Conservation (phyloP, 2,113 vertebrate species). For the Cephalopholis sonnerati region DNA sequence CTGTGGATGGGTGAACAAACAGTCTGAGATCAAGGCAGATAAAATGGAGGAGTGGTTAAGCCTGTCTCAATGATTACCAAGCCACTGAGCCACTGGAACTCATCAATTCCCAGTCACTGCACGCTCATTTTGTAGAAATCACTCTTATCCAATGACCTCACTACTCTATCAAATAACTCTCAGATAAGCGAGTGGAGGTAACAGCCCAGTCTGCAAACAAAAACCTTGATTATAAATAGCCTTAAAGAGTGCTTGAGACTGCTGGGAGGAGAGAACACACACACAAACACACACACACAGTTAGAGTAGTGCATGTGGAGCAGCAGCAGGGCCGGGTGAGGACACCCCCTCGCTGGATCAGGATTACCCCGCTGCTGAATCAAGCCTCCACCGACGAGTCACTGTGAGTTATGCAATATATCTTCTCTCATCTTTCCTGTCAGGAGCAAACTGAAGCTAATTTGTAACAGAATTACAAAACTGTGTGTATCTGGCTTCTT, state of each 20-base stretch:
- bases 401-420: slow-evolving; percentile 65
- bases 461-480: slow-evolving; percentile 27
- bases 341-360: slow-evolving; percentile 61
- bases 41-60: slow-evolving; percentile 26
- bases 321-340: slow-evolving; percentile 62
- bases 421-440: slow-evolving; percentile 58
- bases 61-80: slow-evolving; percentile 29
- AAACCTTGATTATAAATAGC: slow-evolving; percentile 76
- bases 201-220: slow-evolving; percentile 67
- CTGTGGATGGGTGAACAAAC: background rate
- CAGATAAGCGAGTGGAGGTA: slow-evolving; percentile 69
- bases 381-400: slow-evolving; percentile 49
- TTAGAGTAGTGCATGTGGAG: slow-evolving; percentile 39
- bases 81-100: slow-evolving; percentile 54
- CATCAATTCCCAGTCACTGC: slow-evolving; percentile 39
- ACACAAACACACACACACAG: slow-evolving; percentile 25
- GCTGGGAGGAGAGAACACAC: slow-evolving; percentile 73
- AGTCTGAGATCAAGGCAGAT: slow-evolving; percentile 34
- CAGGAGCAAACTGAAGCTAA: slow-evolving; percentile 21
- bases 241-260: slow-evolving; percentile 46
- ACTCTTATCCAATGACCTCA: slow-evolving; percentile 64
- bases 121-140: slow-evolving; percentile 37
- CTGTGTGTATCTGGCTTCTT: slow-evolving; percentile 27
- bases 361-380: slow-evolving; percentile 56
- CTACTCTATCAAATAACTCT: slow-evolving; percentile 63